A percentile compares a stretch with the other conserved stretches of the same genome.
These are phyloP conservation scores for Sebastes diploproa DNA, from an alignment of 2,797 vertebrate species.

Conservation along the genomic window DNA sequence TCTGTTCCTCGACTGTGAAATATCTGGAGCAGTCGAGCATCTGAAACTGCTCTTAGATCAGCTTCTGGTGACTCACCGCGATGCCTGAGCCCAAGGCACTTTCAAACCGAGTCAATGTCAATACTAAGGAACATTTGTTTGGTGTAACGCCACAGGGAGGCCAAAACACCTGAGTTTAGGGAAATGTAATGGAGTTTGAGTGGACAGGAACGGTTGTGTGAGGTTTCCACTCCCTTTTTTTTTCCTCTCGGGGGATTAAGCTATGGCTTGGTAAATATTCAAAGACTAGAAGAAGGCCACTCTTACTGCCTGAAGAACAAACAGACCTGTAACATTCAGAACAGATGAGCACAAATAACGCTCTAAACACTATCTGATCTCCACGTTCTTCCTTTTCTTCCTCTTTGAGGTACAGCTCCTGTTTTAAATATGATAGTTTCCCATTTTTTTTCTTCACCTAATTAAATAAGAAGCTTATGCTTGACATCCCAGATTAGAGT, in stretches of 20 bases:
- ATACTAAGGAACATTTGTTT: conserved; percentile 55
- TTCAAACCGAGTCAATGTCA: conserved; percentile 32
- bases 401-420: neutral
- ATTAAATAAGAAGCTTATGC: conserved; percentile 9
- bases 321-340: conserved; percentile 12
- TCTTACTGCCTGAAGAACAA: conserved; percentile 33
- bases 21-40: conserved; percentile 54
- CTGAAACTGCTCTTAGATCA: conserved; percentile 56
- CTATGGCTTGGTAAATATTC: conserved; percentile 50
- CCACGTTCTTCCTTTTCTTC: neutral
- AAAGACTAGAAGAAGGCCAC: conserved; percentile 24
- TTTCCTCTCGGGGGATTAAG: conserved; percentile 47
- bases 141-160: conserved; percentile 34
- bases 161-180: conserved; percentile 35
- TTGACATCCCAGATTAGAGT: neutral
- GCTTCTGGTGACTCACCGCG: conserved; percentile 58
- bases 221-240: conserved; percentile 32
- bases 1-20: conserved; percentile 61
- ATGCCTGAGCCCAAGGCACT: conserved; percentile 30
- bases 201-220: conserved; percentile 6
- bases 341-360: neutral
- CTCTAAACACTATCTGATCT: neutral
- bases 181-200: neutral
- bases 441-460: neutral
- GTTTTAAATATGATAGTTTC: neutral